phyloP scores from a whole-genome alignment of 2,113 vertebrate genomes.

The Salvelinus alpinus region DNA sequence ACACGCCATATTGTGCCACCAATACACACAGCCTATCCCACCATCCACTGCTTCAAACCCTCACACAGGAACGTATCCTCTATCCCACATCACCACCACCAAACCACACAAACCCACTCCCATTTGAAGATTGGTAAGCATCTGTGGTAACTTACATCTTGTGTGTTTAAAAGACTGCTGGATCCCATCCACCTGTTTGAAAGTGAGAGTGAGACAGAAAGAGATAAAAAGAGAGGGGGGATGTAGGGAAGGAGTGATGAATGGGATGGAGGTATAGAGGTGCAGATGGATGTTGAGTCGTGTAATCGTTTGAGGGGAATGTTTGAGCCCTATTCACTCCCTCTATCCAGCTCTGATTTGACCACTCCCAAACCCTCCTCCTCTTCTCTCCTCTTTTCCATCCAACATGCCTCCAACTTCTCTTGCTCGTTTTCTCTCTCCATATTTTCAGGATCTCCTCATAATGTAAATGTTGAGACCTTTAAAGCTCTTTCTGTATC shows the following conservation, averaged over 20 bases:
- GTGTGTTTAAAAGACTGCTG: conserved; percentile 7
- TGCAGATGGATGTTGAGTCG: neutral
- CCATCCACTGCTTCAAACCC: neutral
- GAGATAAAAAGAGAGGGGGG: neutral
- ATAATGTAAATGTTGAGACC: no score
- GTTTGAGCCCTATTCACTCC: conserved; percentile 1
- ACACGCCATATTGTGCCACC: neutral
- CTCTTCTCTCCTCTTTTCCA: neutral
- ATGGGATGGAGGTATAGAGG: neutral
- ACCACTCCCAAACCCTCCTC: conserved; percentile 1
- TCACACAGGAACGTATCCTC: neutral
- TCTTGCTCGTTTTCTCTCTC: neutral
- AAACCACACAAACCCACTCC: conserved; percentile 32
- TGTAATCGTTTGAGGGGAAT: neutral
- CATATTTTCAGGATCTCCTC: neutral
- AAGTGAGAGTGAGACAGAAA: neutral
- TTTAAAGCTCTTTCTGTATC: no score
- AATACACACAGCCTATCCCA: conserved; percentile 6
- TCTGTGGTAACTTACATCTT: neutral
- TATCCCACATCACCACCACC: conserved; percentile 18
- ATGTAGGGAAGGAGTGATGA: neutral
- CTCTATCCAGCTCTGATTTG: neutral
- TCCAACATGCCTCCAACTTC: neutral
- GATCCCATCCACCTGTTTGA: neutral
- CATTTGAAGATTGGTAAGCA: conserved; percentile 31